Percentiles rank a stretch among this genome's conserved stretches.
Evolutionary conservation across 2,113 vertebrate genomes (phyloP).

Genomic region (Danio rerio): GRCz12tu NC_133176.1:11393501-11394000

Average conservation of each 20-base stretch:
- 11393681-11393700: conserved; percentile 43
- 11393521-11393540: too few relatives aligned
- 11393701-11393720: conserved; percentile 22
- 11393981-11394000: not conserved
- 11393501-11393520: too few relatives aligned
- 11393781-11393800: too few relatives aligned
- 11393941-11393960: not conserved
- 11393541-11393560: not conserved
- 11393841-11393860: too few relatives aligned
- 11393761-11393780: not conserved
- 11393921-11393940: not conserved
- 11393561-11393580: conserved; percentile 18
- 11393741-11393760: not conserved
- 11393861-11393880: too few relatives aligned
- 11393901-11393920: not conserved
- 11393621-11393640: conserved; percentile 22
- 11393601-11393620: not conserved
- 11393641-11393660: conserved; percentile 42
- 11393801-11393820: too few relatives aligned
- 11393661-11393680: conserved; percentile 46
- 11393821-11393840: too few relatives aligned
- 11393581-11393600: not conserved
- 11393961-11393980: not conserved
- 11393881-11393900: not conserved
- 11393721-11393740: not conserved